Evolutionary conservation across 1,140 invertebrate genomes (phyloP).

Genomic region (Atopsyche davidsoni): DNA sequence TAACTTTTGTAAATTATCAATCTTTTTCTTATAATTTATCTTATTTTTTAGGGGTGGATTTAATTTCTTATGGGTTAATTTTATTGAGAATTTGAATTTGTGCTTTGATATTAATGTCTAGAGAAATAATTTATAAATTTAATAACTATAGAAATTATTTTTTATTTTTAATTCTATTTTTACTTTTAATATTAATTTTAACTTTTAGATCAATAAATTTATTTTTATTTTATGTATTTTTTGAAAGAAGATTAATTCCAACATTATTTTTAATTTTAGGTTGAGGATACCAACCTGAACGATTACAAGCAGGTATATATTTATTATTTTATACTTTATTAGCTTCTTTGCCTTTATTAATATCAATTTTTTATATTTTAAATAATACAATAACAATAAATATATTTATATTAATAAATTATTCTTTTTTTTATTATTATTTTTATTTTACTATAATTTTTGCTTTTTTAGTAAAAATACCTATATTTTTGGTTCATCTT

Average conservation of each 20-base stretch:
- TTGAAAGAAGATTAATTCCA: conserved; percentile 58
- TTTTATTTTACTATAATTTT: conserved; percentile 50
- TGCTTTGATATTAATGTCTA: conserved; percentile 48
- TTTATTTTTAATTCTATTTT: conserved; percentile 48
- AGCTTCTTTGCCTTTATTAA: conserved; percentile 54
- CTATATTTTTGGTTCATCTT: conserved; percentile 62
- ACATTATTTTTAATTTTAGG: conserved; percentile 59
- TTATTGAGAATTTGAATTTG: conserved; percentile 50
- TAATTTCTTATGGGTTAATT: conserved; percentile 48
- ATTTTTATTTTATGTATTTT: conserved; percentile 62
- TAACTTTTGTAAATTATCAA: too few species aligned
- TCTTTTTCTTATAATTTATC: conserved; percentile 37
- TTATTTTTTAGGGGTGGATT: conserved; percentile 44
- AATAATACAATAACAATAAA: conserved; percentile 38
- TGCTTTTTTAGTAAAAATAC: conserved; percentile 64
- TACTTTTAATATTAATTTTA: conserved; percentile 51
- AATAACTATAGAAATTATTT: conserved; percentile 46
- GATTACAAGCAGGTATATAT: conserved; percentile 53
- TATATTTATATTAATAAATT: conserved; percentile 46
- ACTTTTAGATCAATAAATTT: conserved; percentile 52
- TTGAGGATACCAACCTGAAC: conserved; percentile 57
- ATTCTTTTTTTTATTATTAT: conserved; percentile 41
- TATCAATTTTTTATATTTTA: conserved; percentile 49
- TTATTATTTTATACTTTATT: conserved; percentile 59
- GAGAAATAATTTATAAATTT: conserved; percentile 41